Percentiles rank a stretch among this genome's conserved stretches.
phyloP scores from a whole-genome alignment of 1,140 invertebrate genomes.

The Kradibia gibbosae region DNA sequence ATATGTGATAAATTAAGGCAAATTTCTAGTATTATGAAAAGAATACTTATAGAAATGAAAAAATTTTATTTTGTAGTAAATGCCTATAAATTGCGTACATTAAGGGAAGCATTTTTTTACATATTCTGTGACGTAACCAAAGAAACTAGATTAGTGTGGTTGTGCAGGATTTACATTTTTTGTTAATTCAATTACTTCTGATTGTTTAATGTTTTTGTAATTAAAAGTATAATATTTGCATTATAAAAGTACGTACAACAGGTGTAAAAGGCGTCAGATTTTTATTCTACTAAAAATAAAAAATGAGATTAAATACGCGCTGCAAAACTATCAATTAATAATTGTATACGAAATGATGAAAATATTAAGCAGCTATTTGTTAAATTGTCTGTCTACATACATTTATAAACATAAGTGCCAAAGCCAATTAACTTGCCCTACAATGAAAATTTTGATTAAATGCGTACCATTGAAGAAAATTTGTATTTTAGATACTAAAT shows the following conservation, averaged over 20 bases:
- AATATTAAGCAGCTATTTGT: neutral
- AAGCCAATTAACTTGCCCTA: neutral
- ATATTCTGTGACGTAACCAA: slow-evolving; percentile 37
- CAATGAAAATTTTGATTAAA: slow-evolving; percentile 27
- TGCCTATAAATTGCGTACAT: slow-evolving; percentile 46
- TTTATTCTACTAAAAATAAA: slow-evolving; percentile 31
- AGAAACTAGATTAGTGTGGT: slow-evolving; percentile 50
- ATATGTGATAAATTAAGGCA: slow-evolving; percentile 47
- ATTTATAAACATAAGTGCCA: neutral
- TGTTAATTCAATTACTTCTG: neutral
- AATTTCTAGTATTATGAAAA: slow-evolving; percentile 43
- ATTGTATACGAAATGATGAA: neutral
- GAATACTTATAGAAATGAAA: slow-evolving; percentile 34
- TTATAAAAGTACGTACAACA: too few species aligned
- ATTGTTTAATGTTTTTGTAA: slow-evolving; percentile 15
- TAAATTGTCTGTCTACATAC: neutral
- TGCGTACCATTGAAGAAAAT: slow-evolving; percentile 35
- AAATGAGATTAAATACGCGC: neutral
- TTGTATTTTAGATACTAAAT: slow-evolving; percentile 47
- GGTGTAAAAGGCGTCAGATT: slow-evolving; percentile 1
- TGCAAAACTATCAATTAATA: neutral
- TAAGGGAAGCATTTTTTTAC: slow-evolving; percentile 41
- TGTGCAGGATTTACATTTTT: slow-evolving; percentile 19
- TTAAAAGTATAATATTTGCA: neutral
- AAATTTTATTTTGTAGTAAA: slow-evolving; percentile 42